phyloP scores from a whole-genome alignment of 1,140 invertebrate species.

The Drosophila aff. region DNA sequence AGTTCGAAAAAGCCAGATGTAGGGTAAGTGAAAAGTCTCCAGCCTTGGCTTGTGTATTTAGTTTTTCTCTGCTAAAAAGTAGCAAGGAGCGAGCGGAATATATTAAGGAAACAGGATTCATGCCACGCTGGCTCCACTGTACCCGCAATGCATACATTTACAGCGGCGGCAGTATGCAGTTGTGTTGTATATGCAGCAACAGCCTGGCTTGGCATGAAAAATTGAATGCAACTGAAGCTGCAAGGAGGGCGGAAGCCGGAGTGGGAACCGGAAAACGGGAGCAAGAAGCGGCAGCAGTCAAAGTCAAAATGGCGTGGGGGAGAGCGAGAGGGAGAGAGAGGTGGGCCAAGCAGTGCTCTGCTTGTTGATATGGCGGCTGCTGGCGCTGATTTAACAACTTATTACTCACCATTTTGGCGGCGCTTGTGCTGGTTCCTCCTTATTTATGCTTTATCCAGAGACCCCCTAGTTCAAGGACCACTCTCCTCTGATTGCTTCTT shows the following conservation, averaged over 20 bases:
- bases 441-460: background rate
- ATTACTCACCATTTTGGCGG: constrained; percentile 43
- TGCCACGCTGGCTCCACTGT: background rate
- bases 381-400: constrained; percentile 40
- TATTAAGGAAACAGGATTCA: background rate
- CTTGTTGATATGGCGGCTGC: constrained; percentile 16
- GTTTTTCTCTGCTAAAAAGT: no score
- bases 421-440: background rate
- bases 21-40: no score
- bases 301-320: background rate
- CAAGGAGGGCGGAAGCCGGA: constrained; percentile 4
- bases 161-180: constrained; percentile 28
- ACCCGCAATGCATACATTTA: constrained; percentile 3
- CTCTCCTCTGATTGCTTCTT: background rate
- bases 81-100: no score
- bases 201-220: constrained; percentile 80
- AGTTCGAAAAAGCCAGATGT: no score
- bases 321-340: background rate
- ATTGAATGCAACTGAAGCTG: constrained; percentile 66
- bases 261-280: background rate
- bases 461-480: background rate
- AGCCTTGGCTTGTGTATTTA: no score
- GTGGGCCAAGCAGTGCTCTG: constrained; percentile 20
- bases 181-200: constrained; percentile 66
- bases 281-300: constrained; percentile 2